Conservation (phyloP, 2,888 invertebrate species). For the Lycaena phlaeas region DNA sequence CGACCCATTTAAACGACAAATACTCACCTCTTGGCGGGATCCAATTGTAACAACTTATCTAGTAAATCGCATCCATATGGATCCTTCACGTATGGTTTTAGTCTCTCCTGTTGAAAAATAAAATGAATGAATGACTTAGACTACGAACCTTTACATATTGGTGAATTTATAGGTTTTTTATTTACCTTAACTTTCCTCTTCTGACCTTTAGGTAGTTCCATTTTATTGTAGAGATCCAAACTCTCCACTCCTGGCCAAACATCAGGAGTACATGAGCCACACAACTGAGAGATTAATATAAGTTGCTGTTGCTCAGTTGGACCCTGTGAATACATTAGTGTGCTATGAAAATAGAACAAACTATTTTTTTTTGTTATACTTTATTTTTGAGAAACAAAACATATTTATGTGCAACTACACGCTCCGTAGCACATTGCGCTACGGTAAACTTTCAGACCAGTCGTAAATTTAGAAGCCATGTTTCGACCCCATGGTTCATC, state of each 20-base stretch:
- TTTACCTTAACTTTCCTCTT: constrained; percentile 80
- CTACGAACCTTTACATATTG: no score
- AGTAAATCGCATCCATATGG: constrained; percentile 93
- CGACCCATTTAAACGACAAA: no score
- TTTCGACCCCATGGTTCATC: no score
- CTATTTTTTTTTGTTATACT: no score
- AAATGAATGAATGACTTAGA: not conserved
- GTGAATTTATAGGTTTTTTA: not conserved
- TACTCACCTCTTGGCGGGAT: constrained; percentile 84
- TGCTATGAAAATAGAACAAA: no score
- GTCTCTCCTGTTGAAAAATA: constrained; percentile 73
- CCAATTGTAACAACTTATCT: constrained; percentile 91
- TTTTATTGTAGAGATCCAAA: constrained; percentile 88
- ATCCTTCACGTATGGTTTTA: constrained; percentile 93
- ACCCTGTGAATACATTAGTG: no score
- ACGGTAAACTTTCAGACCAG: no score
- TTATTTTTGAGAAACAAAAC: no score
- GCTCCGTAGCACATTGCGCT: no score
- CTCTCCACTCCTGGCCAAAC: constrained; percentile 95
- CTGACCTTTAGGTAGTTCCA: constrained; percentile 90
- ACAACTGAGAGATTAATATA: constrained; percentile 93
- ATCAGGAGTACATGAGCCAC: constrained; percentile 94
- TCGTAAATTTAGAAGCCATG: no score
- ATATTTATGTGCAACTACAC: no score
- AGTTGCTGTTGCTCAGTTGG: constrained; percentile 97